phyloP scores from a whole-genome alignment of 2,888 invertebrate genomes.

The Salpingus planirostris region DNA sequence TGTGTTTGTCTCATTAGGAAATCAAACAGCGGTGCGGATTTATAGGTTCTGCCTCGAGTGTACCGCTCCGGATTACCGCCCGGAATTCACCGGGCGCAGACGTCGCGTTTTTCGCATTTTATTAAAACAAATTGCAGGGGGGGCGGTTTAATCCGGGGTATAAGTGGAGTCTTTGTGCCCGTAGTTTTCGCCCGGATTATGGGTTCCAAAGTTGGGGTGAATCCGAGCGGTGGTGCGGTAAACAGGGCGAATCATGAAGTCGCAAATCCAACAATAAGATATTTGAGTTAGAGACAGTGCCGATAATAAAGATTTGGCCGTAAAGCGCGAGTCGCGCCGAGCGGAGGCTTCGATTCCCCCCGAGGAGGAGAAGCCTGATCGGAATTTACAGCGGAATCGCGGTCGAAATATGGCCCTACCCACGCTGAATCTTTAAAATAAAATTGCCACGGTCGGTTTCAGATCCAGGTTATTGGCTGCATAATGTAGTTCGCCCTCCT shows the following conservation, averaged over 20 bases:
- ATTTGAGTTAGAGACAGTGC: constrained; percentile 31
- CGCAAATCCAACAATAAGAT: constrained; percentile 23
- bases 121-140: no score
- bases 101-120: no score
- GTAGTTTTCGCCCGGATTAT: no score
- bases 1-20: constrained; percentile 37
- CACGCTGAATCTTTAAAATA: constrained; percentile 25
- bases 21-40: constrained; percentile 35
- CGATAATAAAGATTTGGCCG: constrained; percentile 33
- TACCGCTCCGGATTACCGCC: no score
- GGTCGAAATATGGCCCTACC: constrained; percentile 22
- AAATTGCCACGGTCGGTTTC: constrained; percentile 21
- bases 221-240: constrained; percentile 14
- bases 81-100: no score
- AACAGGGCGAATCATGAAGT: constrained; percentile 22
- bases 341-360: constrained; percentile 24
- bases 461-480: constrained; percentile 20
- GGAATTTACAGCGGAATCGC: constrained; percentile 28
- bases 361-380: constrained; percentile 27
- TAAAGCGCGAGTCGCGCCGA: constrained; percentile 15
- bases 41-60: constrained; percentile 29
- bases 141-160: no score
- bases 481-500: constrained; percentile 17
- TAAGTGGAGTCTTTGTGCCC: no score
- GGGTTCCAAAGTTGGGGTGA: no score